Base-by-base conservation (phyloP, 2,888 invertebrate genomes). In the Drosophila mercatorum region DNA sequence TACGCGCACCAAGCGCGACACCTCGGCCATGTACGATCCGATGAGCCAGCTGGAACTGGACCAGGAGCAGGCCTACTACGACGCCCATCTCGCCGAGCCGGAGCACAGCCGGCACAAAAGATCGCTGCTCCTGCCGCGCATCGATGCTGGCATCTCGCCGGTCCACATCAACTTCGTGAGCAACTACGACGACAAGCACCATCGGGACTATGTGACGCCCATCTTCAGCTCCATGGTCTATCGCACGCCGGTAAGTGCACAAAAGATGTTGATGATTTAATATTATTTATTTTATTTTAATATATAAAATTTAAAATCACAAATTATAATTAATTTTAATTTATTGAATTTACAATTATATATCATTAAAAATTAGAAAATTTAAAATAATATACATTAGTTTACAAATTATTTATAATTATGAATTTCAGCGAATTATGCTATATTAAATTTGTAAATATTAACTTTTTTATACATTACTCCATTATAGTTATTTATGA, bases 161-260 rank as follows among this genome's bases (percentile, higher is more conserved):
- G 94, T 97, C 58, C 94, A 95, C 67, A 96, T 98, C 2, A 93
- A 93, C 59, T 96, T 96, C 88, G 97, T 96, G 11, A 93, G 94
- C 71, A 97, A 97, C 93, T 97, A 96, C 92, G 94, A 96, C 89
- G 93, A 95, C 44, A 94, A 94, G 52, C 93, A 95, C 57, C 95
- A 97, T 92, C 94, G 94, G 56, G 95, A 95, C 86, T 97, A 96
- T 95, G 97, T 98, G 12, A 96, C 96, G 73, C 99, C 99, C 6
- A 95, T 97, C 62, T 98, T 98, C 93, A 98, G 98, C 63, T 97
- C 96, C 66, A 97, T 99, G 89, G 98, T 99, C 38, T 99, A 99
- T 93, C 95, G 96, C 76, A 95, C 95, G 38, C 94, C 92, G 75
- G 93, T 92, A 86, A 88, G 83, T 57, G 28, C 1, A 14, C 5